Evolutionary conservation across 2,888 invertebrate genomes (phyloP), one percentile per base, ranked within the genome.

Genomic region (Napeogenes inachia): DNA sequence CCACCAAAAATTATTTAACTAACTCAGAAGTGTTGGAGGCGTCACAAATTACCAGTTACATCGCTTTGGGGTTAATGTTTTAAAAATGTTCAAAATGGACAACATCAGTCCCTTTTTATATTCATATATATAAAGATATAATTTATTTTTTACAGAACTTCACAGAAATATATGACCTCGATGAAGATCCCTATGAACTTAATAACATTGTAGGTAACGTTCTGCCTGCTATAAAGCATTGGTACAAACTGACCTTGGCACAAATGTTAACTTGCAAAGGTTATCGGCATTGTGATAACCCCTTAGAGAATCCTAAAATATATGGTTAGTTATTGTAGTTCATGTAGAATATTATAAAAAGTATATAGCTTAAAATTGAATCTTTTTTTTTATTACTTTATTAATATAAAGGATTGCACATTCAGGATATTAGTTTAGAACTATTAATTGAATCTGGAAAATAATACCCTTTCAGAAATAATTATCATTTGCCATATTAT

Each of bases 151-250:
- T 86, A 46, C 81, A 95, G 95, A 83, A 91, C 68, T 96, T 94
- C 77, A 84, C 92, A 0, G 97, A 97, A 85, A 92, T 93, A n/a
- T 97, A 97, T 79, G 92, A 97, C 78, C 76, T 97, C 13, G 78
- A 76, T 0, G 74, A 75, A 0, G 97, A 97, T 78, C 94, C 94
- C 0, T 93, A 92, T 77, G 96, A 97, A 84, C 73, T 97, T 69
- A 71, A 78, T 0, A 97, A 97, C 79, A 84, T 93, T 4, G 92
- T 87, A 3, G 77, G 84, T 55, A 74, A 80, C 4, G 78, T 88
- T 62, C 70, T 93, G 33, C 92, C 93, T 0, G 89, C 92, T 2
- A 77, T 92, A 59, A 82, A 84, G 35, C 86, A 89, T n/a, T 83
- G 92, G 76, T 92, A 92, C 75, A 80, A 83, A 57, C 47, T 91